Evolutionary conservation across 2,888 invertebrate species (phyloP).

Genomic region (Gibbula magus): DNA sequence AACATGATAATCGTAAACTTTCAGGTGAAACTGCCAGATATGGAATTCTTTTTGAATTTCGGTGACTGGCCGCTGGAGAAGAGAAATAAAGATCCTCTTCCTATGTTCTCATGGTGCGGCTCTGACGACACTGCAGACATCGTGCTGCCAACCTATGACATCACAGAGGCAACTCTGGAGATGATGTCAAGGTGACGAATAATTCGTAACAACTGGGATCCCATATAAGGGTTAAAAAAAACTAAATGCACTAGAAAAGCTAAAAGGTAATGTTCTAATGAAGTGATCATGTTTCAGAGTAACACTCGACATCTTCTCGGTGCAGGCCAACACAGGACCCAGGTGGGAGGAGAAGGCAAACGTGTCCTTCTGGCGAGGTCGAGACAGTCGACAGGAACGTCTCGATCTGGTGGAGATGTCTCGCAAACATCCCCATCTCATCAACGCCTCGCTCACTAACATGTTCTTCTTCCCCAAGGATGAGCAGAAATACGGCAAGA

Average conservation of each 20-base stretch:
- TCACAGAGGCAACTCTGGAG: conserved; percentile 93
- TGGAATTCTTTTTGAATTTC: conserved; percentile 92
- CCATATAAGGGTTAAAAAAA: too few species aligned
- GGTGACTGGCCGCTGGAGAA: conserved; percentile 93
- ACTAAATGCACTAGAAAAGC: too few species aligned
- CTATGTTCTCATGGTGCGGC: conserved; percentile 98
- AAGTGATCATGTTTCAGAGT: conserved; percentile 80
- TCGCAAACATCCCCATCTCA: conserved; percentile 83
- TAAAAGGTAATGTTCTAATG: too few species aligned
- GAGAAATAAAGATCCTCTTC: conserved; percentile 78
- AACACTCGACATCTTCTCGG: conserved; percentile 90
- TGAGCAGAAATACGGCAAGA: conserved; percentile 89
- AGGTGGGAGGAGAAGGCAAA: conserved; percentile 85
- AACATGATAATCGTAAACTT: too few species aligned
- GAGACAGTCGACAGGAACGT: conserved; percentile 91
- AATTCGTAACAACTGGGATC: background rate
- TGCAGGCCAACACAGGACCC: conserved; percentile 84
- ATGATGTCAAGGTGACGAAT: conserved; percentile 88
- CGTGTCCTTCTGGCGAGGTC: conserved; percentile 92
- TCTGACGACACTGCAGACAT: conserved; percentile 90
- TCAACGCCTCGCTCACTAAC: conserved; percentile 94
- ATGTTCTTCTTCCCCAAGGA: conserved; percentile 95
- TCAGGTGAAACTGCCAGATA: conserved; percentile 83
- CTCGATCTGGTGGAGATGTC: conserved; percentile 88
- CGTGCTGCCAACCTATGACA: conserved; percentile 94